Conservation (phyloP, 2,113 vertebrate species). For the Grallaria varia region DNA sequence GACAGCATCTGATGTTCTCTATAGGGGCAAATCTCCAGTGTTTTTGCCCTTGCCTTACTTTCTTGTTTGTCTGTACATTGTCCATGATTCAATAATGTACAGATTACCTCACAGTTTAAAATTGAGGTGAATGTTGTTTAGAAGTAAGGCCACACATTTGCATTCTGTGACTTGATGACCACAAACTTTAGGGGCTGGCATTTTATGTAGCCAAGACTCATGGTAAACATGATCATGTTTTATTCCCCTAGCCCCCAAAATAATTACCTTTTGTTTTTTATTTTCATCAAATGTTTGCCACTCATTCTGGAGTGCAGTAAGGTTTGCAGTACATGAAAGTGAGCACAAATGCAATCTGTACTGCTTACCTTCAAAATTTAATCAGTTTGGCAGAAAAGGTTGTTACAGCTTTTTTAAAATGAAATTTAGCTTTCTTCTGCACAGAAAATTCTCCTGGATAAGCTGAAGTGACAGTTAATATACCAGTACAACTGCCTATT, state of each 20-base stretch:
- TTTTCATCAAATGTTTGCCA: not conserved
- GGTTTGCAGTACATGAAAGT: not conserved
- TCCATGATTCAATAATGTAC: not conserved
- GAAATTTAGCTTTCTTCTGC: not conserved
- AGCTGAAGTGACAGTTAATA: not conserved
- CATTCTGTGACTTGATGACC: not conserved
- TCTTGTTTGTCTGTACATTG: not conserved
- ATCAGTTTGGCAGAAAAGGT: not conserved
- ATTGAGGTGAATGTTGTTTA: not conserved
- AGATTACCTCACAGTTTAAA: not conserved
- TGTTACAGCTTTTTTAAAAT: not conserved
- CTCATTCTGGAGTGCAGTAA: not conserved
- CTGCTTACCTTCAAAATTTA: not conserved
- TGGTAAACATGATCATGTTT: not conserved
- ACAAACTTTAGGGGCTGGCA: not conserved
- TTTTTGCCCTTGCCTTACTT: not conserved
- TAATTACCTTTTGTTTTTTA: not conserved
- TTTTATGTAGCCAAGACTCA: not conserved
- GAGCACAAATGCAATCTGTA: not conserved
- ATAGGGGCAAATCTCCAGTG: not conserved
- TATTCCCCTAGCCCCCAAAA: accelerated
- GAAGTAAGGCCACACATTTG: not conserved
- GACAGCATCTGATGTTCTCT: not conserved
- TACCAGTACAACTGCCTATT: not conserved
- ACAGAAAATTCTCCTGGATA: not conserved